Conservation (phyloP, 64 coral and sea anemone genomes). For the Acropora tenuis region DNA sequence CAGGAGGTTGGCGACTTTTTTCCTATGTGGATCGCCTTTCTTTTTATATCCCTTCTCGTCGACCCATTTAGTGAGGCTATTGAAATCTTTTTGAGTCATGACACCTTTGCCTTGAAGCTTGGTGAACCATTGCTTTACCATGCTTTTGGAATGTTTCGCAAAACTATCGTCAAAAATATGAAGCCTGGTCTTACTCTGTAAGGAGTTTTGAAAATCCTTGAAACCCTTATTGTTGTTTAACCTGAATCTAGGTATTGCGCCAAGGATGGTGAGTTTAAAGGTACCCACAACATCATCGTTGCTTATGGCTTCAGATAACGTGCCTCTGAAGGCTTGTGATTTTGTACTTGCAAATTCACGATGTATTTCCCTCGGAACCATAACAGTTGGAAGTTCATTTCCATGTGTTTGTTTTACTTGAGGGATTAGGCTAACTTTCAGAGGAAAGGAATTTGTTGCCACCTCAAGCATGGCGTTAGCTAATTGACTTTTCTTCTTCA, state of each 20-base stretch:
- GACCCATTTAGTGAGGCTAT: neutral
- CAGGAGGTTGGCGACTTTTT: neutral
- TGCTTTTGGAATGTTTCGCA: neutral
- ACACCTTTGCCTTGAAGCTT: constrained; percentile 8
- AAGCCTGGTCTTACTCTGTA: neutral
- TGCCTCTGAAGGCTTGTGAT: neutral
- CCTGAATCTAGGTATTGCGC: constrained; percentile 10
- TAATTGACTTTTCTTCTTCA: neutral
- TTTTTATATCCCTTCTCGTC: neutral
- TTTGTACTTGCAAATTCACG: neutral
- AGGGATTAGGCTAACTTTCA: neutral
- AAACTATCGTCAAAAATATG: neutral
- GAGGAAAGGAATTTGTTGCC: neutral
- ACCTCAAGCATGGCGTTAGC: neutral
- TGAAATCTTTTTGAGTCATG: neutral
- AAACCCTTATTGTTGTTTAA: neutral
- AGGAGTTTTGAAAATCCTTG: neutral
- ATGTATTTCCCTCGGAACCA: neutral
- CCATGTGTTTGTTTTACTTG: neutral
- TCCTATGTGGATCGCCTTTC: neutral
- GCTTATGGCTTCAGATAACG: neutral
- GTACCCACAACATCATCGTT: neutral
- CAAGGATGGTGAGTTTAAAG: constrained; percentile 14
- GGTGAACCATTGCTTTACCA: neutral
- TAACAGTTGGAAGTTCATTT: neutral